Conservation (phyloP, 2,888 invertebrate genomes). For the Dasysyrphus tricinctus region DNA sequence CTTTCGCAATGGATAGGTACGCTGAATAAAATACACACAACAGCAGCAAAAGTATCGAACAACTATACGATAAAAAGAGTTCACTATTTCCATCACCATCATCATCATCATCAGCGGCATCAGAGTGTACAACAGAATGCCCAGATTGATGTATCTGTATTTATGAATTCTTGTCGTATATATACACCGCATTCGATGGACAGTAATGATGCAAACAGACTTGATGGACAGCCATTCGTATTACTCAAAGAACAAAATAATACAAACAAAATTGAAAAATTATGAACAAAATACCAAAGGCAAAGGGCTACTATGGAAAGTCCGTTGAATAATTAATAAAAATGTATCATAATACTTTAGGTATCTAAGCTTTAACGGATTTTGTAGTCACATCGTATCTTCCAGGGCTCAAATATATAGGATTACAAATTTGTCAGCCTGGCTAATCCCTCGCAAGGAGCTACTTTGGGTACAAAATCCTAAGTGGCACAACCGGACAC, state of each 20-base stretch:
- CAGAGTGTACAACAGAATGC: slow-evolving; percentile 11
- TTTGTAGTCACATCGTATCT: not conserved
- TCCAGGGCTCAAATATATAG: slow-evolving; percentile 3
- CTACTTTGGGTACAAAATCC: slow-evolving; percentile 24
- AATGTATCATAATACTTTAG: slow-evolving; percentile 31
- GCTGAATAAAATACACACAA: slow-evolving; percentile 32
- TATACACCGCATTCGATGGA: slow-evolving; percentile 39
- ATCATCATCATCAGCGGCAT: not conserved
- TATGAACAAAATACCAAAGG: slow-evolving; percentile 54
- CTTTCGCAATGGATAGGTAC: slow-evolving; percentile 64
- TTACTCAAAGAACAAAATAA: not conserved
- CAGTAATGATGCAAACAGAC: slow-evolving; percentile 48
- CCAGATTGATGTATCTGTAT: slow-evolving; percentile 66
- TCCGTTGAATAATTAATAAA: slow-evolving; percentile 21
- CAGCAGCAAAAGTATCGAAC: slow-evolving; percentile 18
- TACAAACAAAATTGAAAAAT: slow-evolving; percentile 35
- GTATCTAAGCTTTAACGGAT: slow-evolving; percentile 13
- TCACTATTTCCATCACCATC: slow-evolving; percentile 25
- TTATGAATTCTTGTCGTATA: slow-evolving; percentile 63
- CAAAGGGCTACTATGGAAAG: slow-evolving; percentile 51
- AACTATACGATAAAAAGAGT: slow-evolving; percentile 51
- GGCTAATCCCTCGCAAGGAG: slow-evolving; percentile 45
- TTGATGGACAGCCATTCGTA: slow-evolving; percentile 16
- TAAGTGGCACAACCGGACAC: slow-evolving; percentile 57
- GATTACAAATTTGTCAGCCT: slow-evolving; percentile 48